A percentile compares a stretch with the other conserved stretches of the same genome.
Evolutionary conservation across 2,113 vertebrate genomes (phyloP).

Genomic region (Tiliqua scincoides): DNA sequence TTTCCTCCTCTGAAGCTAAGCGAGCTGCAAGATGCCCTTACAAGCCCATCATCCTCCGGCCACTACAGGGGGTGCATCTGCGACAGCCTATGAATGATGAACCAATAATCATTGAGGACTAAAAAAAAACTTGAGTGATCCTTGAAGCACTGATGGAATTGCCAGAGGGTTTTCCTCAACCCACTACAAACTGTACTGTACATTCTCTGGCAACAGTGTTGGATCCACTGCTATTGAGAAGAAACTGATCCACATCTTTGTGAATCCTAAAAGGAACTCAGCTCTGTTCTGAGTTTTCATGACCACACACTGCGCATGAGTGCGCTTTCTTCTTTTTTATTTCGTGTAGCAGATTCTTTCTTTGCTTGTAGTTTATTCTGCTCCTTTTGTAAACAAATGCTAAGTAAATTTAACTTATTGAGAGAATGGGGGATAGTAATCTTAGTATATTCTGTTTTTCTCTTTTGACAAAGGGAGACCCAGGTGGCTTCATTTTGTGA

Average conservation of each 20-base stretch:
- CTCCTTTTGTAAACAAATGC: conserved; percentile 77
- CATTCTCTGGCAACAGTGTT: conserved; percentile 61
- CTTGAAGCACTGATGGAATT: conserved; percentile 30
- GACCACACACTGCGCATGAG: conserved; percentile 80
- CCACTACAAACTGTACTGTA: conserved; percentile 43
- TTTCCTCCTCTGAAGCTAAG: conserved; percentile 84
- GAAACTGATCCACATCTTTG: conserved; percentile 79
- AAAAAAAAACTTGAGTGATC: conserved; percentile 65
- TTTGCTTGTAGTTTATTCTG: conserved; percentile 72
- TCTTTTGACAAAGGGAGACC: conserved; percentile 68
- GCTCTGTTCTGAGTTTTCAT: conserved; percentile 73
- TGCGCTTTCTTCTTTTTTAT: conserved; percentile 59
- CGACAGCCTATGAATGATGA: conserved; percentile 82
- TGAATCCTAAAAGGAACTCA: conserved; percentile 75
- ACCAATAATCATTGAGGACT: conserved; percentile 83
- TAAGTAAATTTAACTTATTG: conserved; percentile 87
- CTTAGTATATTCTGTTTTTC: conserved; percentile 77
- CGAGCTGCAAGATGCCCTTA: conserved; percentile 80
- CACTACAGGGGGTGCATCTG: conserved; percentile 75
- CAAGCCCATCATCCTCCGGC: conserved; percentile 79
- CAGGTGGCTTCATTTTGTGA: conserved; percentile 69
- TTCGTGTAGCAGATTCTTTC: conserved; percentile 67
- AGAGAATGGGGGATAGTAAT: conserved; percentile 75
- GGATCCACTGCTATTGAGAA: conserved; percentile 62
- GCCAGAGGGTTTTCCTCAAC: conserved; percentile 64